These are phyloP conservation scores for Tridacna crocea DNA, from an alignment of 2,888 invertebrate species.

Conservation along the genomic window DNA sequence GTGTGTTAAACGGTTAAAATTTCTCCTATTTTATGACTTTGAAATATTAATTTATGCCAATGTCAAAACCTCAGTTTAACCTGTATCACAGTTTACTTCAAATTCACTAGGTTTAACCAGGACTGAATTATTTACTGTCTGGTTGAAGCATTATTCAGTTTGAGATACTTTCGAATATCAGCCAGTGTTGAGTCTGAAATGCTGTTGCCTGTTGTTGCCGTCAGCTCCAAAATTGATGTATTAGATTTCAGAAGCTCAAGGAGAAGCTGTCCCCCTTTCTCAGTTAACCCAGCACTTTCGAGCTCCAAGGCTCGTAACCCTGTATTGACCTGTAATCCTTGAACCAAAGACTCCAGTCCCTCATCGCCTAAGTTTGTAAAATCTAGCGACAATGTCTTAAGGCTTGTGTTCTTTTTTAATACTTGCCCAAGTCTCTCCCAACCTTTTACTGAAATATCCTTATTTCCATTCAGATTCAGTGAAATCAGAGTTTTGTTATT, in stretches of 20 bases:
- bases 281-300: conserved; percentile 74
- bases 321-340: conserved; percentile 73
- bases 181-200: conserved; percentile 63
- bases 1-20: too few relatives aligned
- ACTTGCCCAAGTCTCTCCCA: conserved; percentile 76
- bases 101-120: too few relatives aligned
- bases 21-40: too few relatives aligned
- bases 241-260: conserved; percentile 75
- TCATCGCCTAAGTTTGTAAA: conserved; percentile 77
- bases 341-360: conserved; percentile 69
- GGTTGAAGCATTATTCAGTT: conserved; percentile 62
- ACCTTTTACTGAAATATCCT: conserved; percentile 65
- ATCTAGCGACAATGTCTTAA: conserved; percentile 75
- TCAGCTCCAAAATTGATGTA: conserved; percentile 74
- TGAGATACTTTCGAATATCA: conserved; percentile 71
- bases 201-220: conserved; percentile 73
- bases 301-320: conserved; percentile 72
- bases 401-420: conserved; percentile 70
- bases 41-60: too few relatives aligned
- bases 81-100: too few relatives aligned
- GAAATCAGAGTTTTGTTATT: conserved; percentile 67
- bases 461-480: conserved; percentile 75
- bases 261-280: conserved; percentile 70
- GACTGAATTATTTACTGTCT: background rate
- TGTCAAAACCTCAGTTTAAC: too few relatives aligned